Evolutionary conservation across 1,140 invertebrate genomes (phyloP), one percentile per base, ranked within the genome.

Genomic region (Drosophila dunni): DNA sequence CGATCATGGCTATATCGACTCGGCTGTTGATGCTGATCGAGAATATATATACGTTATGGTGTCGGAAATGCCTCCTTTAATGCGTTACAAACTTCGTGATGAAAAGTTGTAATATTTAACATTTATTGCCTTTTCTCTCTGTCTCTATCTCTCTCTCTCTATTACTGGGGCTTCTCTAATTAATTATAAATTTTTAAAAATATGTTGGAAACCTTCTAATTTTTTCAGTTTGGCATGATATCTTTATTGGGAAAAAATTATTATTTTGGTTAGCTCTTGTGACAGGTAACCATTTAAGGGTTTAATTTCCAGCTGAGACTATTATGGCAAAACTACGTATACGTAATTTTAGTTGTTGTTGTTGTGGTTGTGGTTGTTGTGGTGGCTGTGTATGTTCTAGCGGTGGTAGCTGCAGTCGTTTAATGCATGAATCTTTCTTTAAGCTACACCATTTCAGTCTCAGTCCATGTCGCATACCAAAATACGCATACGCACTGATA

Each of bases 401-500:
- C 24, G 1, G 38, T 29, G 24, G 13, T 38, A n/a, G 36, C 29
- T 62, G 46, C 33, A 54, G 45, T 62, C 36, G 60, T 62, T 34
- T 29, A 33, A 50, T 51, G 60, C 60, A 62, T 62, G 60, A 7
- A 11, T 42, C 36, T 42, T 38, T 20, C 45, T 46, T 10, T 10
- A 38, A 34, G 15, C 46, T 50, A 48, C n/a, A 7, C 10, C 34
- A 38, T 5, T 3, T 54, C 51, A 10, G 38, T 29, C 48, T n/a
- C 48, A 3, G 15, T 46, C 45, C 17, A 2, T 40, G n/a, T 29
- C 8, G 34, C 11, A 29, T 36, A 29, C n/a, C 38, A 38, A 38
- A 54, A 40, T 40, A 56, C 53, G 36, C 34, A 56, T 40, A 40
- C 53, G 53, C 53, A 56, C 53, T 34, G 53, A 20, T 56, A 38